Conservation (phyloP, 1,140 invertebrate species). For the Manduca sexta region DNA sequence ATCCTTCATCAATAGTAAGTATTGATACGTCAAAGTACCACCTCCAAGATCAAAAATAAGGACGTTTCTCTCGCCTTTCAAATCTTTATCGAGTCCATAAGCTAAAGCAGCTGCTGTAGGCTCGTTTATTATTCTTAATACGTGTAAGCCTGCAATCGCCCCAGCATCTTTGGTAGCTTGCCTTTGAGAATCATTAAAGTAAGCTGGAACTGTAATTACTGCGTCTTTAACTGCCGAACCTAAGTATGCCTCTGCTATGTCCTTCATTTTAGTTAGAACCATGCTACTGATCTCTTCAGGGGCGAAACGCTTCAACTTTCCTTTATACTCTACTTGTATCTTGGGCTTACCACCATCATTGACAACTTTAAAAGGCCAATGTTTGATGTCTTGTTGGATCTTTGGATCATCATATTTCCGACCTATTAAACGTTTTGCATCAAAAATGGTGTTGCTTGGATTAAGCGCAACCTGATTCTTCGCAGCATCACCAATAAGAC, state of each 20-base stretch:
- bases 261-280: slow-evolving; percentile 73
- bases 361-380: slow-evolving; percentile 83
- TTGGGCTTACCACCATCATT: slow-evolving; percentile 79
- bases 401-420: slow-evolving; percentile 81
- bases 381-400: slow-evolving; percentile 83
- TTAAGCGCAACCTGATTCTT: slow-evolving; percentile 79
- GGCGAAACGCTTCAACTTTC: slow-evolving; percentile 81
- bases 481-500: slow-evolving; percentile 82
- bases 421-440: slow-evolving; percentile 77
- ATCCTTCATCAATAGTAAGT: slow-evolving; percentile 79
- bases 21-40: slow-evolving; percentile 84
- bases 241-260: slow-evolving; percentile 80
- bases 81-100: slow-evolving; percentile 82
- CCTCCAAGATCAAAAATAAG: slow-evolving; percentile 73
- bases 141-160: slow-evolving; percentile 78
- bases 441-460: slow-evolving; percentile 70
- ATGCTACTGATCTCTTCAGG: slow-evolving; percentile 87
- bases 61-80: slow-evolving; percentile 77
- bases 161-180: slow-evolving; percentile 74
- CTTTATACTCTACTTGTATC: slow-evolving; percentile 82
- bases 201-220: slow-evolving; percentile 79
- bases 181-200: slow-evolving; percentile 73
- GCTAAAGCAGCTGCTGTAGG: slow-evolving; percentile 85
- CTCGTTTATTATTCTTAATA: slow-evolving; percentile 84
- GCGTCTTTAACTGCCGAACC: slow-evolving; percentile 78